Evolutionary conservation across 2,888 invertebrate species (phyloP).

Genomic region (Branchipolynoe longqiensis): DNA sequence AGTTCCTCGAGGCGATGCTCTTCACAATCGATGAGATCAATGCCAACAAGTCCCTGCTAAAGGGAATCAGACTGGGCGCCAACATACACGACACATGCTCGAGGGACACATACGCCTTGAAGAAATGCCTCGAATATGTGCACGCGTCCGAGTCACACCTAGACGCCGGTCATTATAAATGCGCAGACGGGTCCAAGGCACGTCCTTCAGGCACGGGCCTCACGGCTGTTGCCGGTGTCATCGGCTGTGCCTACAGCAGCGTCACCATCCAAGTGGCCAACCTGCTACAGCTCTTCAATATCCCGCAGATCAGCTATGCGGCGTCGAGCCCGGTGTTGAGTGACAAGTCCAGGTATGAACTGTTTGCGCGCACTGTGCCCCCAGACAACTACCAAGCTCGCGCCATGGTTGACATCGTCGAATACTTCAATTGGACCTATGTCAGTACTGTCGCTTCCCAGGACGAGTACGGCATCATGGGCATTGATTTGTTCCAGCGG

Average conservation of each 20-base stretch:
- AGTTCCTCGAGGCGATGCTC: conserved; percentile 85
- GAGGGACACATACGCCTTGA: conserved; percentile 85
- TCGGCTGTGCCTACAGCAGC: conserved; percentile 87
- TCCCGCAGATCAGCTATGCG: conserved; percentile 88
- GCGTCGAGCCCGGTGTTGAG: conserved; percentile 88
- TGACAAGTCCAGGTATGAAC: conserved; percentile 88
- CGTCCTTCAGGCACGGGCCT: conserved; percentile 78
- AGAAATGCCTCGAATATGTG: conserved; percentile 85
- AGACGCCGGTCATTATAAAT: conserved; percentile 83
- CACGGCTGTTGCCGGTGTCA: conserved; percentile 85
- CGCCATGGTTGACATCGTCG: conserved; percentile 87
- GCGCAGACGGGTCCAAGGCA: conserved; percentile 82
- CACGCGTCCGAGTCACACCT: conserved; percentile 83
- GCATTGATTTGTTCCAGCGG: conserved; percentile 88
- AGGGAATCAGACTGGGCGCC: conserved; percentile 83
- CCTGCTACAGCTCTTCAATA: conserved; percentile 86
- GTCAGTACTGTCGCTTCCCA: conserved; percentile 88
- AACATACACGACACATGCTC: conserved; percentile 85
- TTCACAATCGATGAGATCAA: conserved; percentile 85
- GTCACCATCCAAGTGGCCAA: conserved; percentile 88
- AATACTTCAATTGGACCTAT: conserved; percentile 88
- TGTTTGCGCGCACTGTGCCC: conserved; percentile 86
- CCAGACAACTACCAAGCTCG: conserved; percentile 84
- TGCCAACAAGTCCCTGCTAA: conserved; percentile 82
- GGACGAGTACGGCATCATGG: conserved; percentile 89